Evolutionary conservation across 2,113 vertebrate genomes (phyloP), one percentile per base, ranked within the genome.

Genomic region (Melanerpes formicivorus): DNA sequence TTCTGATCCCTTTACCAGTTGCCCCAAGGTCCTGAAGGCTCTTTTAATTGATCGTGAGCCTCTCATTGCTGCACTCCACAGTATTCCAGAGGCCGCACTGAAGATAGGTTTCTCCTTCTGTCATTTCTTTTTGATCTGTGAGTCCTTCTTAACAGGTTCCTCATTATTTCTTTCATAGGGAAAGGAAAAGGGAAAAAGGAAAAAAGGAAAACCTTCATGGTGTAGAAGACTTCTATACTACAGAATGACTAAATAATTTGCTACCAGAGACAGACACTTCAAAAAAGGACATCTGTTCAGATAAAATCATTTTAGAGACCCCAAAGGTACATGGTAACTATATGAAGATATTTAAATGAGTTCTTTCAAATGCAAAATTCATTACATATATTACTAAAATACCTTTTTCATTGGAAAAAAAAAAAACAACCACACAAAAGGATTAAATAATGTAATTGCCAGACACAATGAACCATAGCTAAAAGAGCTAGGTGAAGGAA

Each of bases 311-410:
- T 93, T 42, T 80, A 14, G 50, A 89, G 15, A 88, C 18, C 9
- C 9, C 71, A 73, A 2, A 76, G 50, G 12, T 26, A 26, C 44
- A 5, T 0, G 0, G n/a, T 46, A 11, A 87, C 59, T 76, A 60
- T 55, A 89, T 69, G 69, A 75, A 75, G 44, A 78, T 88, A 80
- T 85, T 90, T 72, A 60, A 90, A 73, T 58, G 10, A 4, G 2
- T 73, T 23, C 10, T 72, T 30, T 83, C 63, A 12, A 84, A 80
- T 81, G 16, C 55, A 92, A 90, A 89, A 81, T 90, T 80, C 11
- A 80, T 90, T 88, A 74, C 18, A 44, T 73, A 55, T 66, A 65
- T 79, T 67, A 56, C 37, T 76, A 79, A 85, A 94, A 75, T 80
- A 80, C 76, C 4, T 80, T 84, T 88, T 73, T 18, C 18, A 55